These are phyloP conservation scores for Dromius quadrimaculatus DNA, from an alignment of 2,888 invertebrate species.

Conservation along the genomic window DNA sequence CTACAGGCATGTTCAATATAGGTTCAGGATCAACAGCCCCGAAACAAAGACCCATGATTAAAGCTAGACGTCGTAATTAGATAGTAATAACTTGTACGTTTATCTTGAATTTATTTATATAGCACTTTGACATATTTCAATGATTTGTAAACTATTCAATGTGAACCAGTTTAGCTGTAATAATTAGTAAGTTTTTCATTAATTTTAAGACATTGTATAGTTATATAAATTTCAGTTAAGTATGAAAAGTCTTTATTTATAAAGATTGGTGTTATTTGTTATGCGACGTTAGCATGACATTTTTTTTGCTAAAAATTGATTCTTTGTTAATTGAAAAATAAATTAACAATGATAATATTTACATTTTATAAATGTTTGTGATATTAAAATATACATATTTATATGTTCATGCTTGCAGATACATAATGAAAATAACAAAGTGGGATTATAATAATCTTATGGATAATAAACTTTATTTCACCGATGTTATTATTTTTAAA, in stretches of 20 bases:
- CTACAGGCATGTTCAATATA: conserved; percentile 67
- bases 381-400: conserved; percentile 53
- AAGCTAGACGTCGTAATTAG: conserved; percentile 65
- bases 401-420: conserved; percentile 61
- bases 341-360: conserved; percentile 48
- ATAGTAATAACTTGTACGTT: conserved; percentile 35
- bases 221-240: conserved; percentile 44
- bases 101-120: conserved; percentile 31
- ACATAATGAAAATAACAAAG: conserved; percentile 56
- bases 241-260: conserved; percentile 49
- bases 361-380: conserved; percentile 53
- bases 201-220: conserved; percentile 49
- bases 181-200: conserved; percentile 24
- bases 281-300: conserved; percentile 60
- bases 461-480: conserved; percentile 46
- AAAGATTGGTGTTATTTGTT: conserved; percentile 53
- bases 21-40: conserved; percentile 66
- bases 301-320: conserved; percentile 54
- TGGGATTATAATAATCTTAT: conserved; percentile 53
- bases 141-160: conserved; percentile 13
- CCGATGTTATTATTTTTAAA: conserved; percentile 22
- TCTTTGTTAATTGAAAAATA: conserved; percentile 52
- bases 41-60: conserved; percentile 63
- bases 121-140: conserved; percentile 11
- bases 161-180: conserved; percentile 5